Evolutionary conservation across 2,113 vertebrate species (phyloP), one percentile per base, ranked within the genome.

Genomic region (Ellobius talpinus): DNA sequence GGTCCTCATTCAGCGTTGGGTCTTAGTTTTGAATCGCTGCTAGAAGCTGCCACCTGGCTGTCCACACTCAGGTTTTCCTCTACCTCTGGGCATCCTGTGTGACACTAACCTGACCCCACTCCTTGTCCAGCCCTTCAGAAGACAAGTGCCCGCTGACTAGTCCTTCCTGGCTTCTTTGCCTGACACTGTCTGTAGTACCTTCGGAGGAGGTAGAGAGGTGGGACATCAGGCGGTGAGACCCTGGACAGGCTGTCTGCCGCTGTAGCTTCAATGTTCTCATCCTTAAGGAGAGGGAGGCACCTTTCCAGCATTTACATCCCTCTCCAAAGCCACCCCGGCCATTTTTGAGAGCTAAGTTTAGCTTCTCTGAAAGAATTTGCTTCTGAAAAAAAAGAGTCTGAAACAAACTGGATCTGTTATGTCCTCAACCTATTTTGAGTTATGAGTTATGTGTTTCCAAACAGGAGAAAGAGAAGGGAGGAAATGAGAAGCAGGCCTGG

Each of bases 391-490:
- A 31, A 78, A 31, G 66, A 66, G 66, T 96, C 88, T 90, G 88
- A 96, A 92, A 86, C 33, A 79, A 96, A 81, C 50, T 94, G 74
- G 29, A 91, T 93, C 66, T 88, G 87, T 63, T 61, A 65, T 50
- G 76, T 90, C 90, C 63, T 95, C 94, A 87, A 93, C 87, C 76
- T 88, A 72, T 61, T 96, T 94, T 96, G 90, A 97, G 92, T 96
- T 94, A 70, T 96, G 90, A 97, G 92, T 96, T 94, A 70, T 88
- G 93, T 92, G 78, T 96, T 95, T 96, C 95, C 94, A 92, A 63
- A 74, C 72, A 87, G 88, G 77, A 87, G 65, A 82, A 89, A 39
- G 58, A 76, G 26, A 92, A 86, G 87, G 86, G 68, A 70, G 74
- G 87, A 88, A 72, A 88, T 33, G 58, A 90, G 94, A 92, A 87